Conservation (phyloP, 1,140 invertebrate species). For the Centruroides sculpturatus region DNA sequence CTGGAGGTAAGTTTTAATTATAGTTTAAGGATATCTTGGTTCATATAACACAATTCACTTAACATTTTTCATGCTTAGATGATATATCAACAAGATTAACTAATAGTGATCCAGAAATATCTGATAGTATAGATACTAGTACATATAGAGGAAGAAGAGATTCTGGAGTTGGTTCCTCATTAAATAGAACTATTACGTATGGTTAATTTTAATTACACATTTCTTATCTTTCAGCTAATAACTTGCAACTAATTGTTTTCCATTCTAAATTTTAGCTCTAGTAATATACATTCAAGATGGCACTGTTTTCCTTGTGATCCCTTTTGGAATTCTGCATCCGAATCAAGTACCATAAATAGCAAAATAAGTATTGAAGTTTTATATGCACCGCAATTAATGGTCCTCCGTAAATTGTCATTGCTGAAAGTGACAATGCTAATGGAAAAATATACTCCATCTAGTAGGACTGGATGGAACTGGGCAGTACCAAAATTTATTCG, state of each 20-base stretch:
- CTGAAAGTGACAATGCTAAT: constrained; percentile 77
- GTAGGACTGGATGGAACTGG: constrained; percentile 75
- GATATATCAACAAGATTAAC: too few species aligned
- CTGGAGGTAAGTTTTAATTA: too few species aligned
- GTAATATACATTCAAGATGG: constrained; percentile 8
- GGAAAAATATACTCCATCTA: constrained; percentile 76
- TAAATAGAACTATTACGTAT: constrained; percentile 22
- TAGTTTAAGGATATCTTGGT: too few species aligned
- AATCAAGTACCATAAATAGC: not conserved
- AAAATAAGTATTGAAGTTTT: too few species aligned
- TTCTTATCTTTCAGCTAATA: too few species aligned
- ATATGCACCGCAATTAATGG: constrained; percentile 37
- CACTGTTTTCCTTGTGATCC: constrained; percentile 10
- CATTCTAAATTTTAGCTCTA: not conserved
- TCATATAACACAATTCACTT: too few species aligned
- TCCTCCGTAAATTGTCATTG: constrained; percentile 68
- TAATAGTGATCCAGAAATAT: too few species aligned
- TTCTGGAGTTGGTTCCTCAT: constrained; percentile 34
- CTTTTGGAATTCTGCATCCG: not conserved
- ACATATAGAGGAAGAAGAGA: constrained; percentile 26
- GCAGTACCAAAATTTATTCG: constrained; percentile 80
- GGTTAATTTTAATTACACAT: too few species aligned
- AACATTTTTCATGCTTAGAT: too few species aligned
- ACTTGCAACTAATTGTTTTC: too few species aligned
- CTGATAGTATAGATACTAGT: too few species aligned